Evolutionary conservation across 2,113 vertebrate genomes (phyloP), one percentile per base, ranked within the genome.

Genomic region (Aphelocoma coerulescens): DNA sequence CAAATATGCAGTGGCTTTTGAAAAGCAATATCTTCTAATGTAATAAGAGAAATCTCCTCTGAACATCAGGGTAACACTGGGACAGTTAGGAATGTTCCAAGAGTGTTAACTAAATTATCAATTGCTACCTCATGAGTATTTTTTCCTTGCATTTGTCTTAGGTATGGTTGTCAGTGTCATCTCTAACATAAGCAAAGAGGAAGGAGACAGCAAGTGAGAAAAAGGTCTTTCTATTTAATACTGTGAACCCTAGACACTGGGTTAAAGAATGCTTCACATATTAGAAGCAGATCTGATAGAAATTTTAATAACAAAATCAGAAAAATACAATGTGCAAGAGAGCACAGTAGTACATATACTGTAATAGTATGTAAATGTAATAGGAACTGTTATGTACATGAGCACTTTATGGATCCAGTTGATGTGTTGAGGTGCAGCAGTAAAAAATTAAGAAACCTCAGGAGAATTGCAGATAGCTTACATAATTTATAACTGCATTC

Each of bases 61-160:
- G 65, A 93, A 76, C 32, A 13, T 57, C 81, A 49, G 32, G 20
- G 76, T 59, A 92, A 91, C 41, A 43, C 4, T 73, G 61, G 33
- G 48, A 67, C 1, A 0, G 55, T 33, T 68, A 59, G 10, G 68
- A 78, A 48, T 91, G 35, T 69, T 75, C 19, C 3, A 26, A 72
- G 35, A 66, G 55, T 91, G 3, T 63, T 76, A 78, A 59, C 24
- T 91, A 73, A 82, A 79, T 78, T 72, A 84, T 24, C 37, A 49
- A 75, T 57, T 88, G 52, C 22, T 91, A 48, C 23, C 21, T 55
- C 10, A 13, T 82, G 22, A n/a, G 52, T 87, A 62, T 85, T 93
- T 85, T 49, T 84, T n/a, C 76, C 84, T 84, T 96, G 11, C 17
- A 35, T 81, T 96, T 97, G 66, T n/a, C 44, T 94, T 85, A 61